phyloP scores from a whole-genome alignment of 2,113 vertebrate genomes.

The Tachysurus fulvidraco region DNA sequence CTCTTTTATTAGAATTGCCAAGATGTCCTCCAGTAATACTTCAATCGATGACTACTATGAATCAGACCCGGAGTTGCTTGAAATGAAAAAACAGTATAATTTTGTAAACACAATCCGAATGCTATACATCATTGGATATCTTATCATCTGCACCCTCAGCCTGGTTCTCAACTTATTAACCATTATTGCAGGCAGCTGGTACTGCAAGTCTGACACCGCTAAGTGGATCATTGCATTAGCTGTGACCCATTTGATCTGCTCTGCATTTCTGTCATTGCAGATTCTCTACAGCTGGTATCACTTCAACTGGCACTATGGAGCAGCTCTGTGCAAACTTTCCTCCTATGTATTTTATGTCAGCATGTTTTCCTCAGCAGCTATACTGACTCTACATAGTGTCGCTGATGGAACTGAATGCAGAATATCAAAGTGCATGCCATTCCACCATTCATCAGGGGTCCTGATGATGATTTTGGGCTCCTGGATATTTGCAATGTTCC shows the following conservation, averaged over 20 bases:
- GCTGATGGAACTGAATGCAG: background rate
- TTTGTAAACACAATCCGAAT: background rate
- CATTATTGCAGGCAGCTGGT: background rate
- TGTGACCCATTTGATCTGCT: conserved; percentile 37
- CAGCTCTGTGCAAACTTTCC: conserved; percentile 38
- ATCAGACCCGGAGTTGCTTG: fast-evolving
- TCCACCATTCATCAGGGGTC: background rate
- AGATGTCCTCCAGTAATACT: background rate
- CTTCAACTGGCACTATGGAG: conserved; percentile 40
- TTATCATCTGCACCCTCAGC: conserved; percentile 17
- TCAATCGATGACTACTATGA: background rate
- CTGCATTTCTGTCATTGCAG: conserved; percentile 26
- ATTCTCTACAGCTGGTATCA: conserved; percentile 27
- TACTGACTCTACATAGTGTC: conserved; percentile 45
- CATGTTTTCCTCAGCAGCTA: conserved; percentile 41
- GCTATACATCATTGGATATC: conserved; percentile 17
- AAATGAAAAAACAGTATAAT: no score
- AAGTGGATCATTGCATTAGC: conserved; percentile 39
- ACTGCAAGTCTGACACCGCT: background rate
- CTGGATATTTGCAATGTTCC: conserved; percentile 27
- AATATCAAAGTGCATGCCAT: background rate
- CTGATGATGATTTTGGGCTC: conserved; percentile 24
- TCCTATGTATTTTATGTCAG: conserved; percentile 39
- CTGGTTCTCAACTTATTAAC: conserved; percentile 26
- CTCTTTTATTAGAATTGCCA: background rate